These are phyloP conservation scores for Callosobruchus maculatus DNA, from an alignment of 2,888 invertebrate species.

Conservation along the genomic window DNA sequence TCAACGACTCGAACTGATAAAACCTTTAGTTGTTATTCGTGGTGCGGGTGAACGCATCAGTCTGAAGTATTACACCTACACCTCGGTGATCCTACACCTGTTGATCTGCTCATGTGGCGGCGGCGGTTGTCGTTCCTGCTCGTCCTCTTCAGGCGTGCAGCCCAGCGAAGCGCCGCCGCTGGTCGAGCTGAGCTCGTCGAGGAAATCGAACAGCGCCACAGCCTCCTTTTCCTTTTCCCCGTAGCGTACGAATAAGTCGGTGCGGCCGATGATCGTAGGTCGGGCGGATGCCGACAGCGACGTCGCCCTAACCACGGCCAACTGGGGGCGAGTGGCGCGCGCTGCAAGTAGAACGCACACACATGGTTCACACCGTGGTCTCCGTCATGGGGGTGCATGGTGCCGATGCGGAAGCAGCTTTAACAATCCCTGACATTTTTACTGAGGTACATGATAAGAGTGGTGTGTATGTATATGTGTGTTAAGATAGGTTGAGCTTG, in stretches of 20 bases:
- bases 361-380: conserved; percentile 31
- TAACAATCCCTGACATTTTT: conserved; percentile 46
- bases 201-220: conserved; percentile 76
- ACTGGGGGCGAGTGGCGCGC: conserved; percentile 57
- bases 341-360: conserved; percentile 49
- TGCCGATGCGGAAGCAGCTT: conserved; percentile 45
- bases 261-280: conserved; percentile 72
- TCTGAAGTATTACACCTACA: background rate
- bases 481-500: conserved; percentile 10
- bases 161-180: conserved; percentile 38
- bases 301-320: conserved; percentile 55
- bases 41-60: no score
- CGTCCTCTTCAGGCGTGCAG: conserved; percentile 29
- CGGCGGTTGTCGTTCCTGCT: conserved; percentile 2
- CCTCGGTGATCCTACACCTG: background rate
- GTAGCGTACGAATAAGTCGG: conserved; percentile 74
- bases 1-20: no score
- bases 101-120: background rate
- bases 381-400: conserved; percentile 50
- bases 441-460: conserved; percentile 30
- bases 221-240: conserved; percentile 75
- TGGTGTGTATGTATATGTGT: background rate
- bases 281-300: conserved; percentile 45
- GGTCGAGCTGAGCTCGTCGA: conserved; percentile 59
- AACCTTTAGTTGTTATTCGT: no score